Base-by-base conservation (phyloP, 2,113 vertebrate genomes). In the Neodon shergylaensis region DNA sequence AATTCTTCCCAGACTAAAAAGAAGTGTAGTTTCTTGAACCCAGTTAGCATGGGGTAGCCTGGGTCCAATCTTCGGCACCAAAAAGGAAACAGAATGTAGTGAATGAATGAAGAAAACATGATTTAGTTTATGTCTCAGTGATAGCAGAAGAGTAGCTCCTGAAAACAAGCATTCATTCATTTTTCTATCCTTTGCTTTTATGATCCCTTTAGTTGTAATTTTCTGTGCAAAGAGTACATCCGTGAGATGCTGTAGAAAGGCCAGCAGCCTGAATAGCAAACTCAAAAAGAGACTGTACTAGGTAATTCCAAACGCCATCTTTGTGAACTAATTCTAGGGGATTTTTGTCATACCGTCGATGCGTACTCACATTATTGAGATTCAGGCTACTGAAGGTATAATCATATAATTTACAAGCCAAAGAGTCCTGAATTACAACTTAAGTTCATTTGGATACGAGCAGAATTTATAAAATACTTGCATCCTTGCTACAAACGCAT, bases 401-500 rank as follows among this genome's bases (percentile, higher is more conserved):
- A 96, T 96, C 94, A 89, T 91, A 68, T 21, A 89, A 96, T 97
- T 95, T 96, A 81, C 44, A 97, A 98, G 90, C 6, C 16, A 94
- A 7, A 5, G 89, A 98, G 76, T 68, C 88, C 31, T 92, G 19
- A 95, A 90, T 97, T 97, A 72, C 73, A 94, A 65, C 92, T 95
- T 36, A 96, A 97, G 78, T 96, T 98, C 47, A 96, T 96, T 97
- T 97, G 93, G 65, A 91, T 98, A 78, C 95, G 31, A 94, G 91
- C 3, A 94, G 94, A 84, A 77, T 77, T 77, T 95, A 92, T 72
- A 93, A 96, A 95, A 98, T 86, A 91, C 78, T 85, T 96, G 42
- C 47, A 39, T 97, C 95, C 92, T 97, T 98, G 91, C 96, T 97
- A 96, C 82, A 97, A 92, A 96, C 90, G 77, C 63, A 95, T 98